Conservation (phyloP, 2,797 vertebrate genomes). For the Xiphophorus birchmanni region DNA sequence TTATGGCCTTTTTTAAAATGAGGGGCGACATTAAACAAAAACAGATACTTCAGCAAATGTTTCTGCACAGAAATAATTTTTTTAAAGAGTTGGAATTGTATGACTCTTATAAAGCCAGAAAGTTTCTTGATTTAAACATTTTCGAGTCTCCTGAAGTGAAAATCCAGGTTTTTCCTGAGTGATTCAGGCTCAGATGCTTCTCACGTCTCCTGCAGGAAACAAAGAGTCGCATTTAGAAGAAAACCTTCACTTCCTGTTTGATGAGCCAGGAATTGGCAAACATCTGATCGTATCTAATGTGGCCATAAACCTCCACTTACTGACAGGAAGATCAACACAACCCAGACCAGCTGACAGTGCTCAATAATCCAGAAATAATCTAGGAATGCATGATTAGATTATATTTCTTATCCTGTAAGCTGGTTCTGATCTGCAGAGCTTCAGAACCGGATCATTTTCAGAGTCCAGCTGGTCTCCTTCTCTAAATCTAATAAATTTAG, state of each 20-base stretch:
- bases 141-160: background rate
- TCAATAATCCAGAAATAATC: background rate
- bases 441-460: background rate
- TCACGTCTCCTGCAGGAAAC: background rate
- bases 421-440: background rate
- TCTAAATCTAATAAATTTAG: too few relatives aligned
- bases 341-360: background rate
- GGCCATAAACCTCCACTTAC: background rate
- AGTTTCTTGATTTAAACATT: background rate
- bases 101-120: background rate
- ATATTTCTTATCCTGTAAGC: background rate
- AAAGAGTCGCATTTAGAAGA: background rate
- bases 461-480: too few relatives aligned
- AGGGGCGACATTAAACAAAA: background rate
- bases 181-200: background rate
- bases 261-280: background rate
- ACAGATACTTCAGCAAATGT: background rate
- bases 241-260: background rate
- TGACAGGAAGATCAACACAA: background rate
- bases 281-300: background rate
- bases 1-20: background rate
- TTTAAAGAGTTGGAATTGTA: background rate
- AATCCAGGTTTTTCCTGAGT: background rate
- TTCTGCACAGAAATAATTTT: background rate
- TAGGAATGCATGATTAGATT: background rate